Evolutionary conservation across 2,888 invertebrate species (phyloP), one percentile per base, ranked within the genome.

Genomic region (Laspeyria flexula): DNA sequence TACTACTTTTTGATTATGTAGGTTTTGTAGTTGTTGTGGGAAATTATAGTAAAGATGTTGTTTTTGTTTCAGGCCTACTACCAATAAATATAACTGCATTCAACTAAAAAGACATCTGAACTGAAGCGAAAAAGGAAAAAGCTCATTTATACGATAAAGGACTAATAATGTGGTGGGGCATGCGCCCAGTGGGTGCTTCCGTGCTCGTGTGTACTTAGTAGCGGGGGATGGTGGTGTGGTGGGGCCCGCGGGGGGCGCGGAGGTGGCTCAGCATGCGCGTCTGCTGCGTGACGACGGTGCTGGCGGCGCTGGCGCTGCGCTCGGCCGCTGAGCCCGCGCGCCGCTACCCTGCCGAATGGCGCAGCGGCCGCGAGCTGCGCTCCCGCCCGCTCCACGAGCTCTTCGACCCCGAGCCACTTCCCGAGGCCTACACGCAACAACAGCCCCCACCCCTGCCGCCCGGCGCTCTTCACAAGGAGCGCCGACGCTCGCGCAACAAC

Each of bases 91-190:
- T 33, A 34, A 13, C 52, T 29, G 37, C 33, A 56, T 45, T 39
- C 38, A 39, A 48, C 46, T 23, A 45, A 39, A 31, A 42, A 52
- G 39, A 52, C 25, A 56, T 63, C 63, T 73, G 73, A 72, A 55
- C 65, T 69, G 68, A 76, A 68, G 63, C 68, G 57, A 40, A 77
- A 72, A 72, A 71, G 56, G 55, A 63, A 61, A 63, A 65, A 61
- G 61, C 57, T 63, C 56, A 52, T 61, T 50, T 60, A 57, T 71
- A 53, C 64, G 59, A 61, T 59, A 64, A 65, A 73, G 75, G 59
- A 75, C 61, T 65, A 85, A 90, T 88, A 88, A 90, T 91, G 90
- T 83, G 87, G 88, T 81, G 80, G 85, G 88, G 87, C 85, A 80
- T 73, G 84, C 75, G 85, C 85, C 88, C 87, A 76, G 73, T 67